Evolutionary conservation across 2,888 invertebrate genomes (phyloP).

Genomic region (Platycheirus rosarum): DNA sequence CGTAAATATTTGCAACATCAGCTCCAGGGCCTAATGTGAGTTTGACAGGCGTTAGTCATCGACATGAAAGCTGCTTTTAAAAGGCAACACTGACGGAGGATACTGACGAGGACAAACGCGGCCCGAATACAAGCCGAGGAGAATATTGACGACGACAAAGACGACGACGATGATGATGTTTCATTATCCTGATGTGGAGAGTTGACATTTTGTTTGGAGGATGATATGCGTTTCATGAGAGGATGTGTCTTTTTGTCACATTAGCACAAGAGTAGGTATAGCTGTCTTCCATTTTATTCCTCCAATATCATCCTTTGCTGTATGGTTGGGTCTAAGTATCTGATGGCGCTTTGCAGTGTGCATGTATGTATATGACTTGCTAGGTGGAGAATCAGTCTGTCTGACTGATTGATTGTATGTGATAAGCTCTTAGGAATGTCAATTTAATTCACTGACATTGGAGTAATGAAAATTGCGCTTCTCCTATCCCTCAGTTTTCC

Average conservation of each 20-base stretch:
- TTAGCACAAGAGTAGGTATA: slow-evolving; percentile 36
- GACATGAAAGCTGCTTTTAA: slow-evolving; percentile 34
- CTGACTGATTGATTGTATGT: slow-evolving; percentile 74
- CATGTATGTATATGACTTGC: slow-evolving; percentile 12
- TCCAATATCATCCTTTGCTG: not conserved
- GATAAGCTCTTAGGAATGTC: slow-evolving; percentile 74
- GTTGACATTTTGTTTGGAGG: slow-evolving; percentile 46
- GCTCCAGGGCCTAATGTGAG: slow-evolving; percentile 51
- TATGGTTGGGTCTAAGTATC: not conserved
- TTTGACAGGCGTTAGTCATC: slow-evolving; percentile 49
- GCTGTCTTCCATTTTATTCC: not conserved
- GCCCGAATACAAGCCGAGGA: not conserved
- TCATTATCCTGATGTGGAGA: slow-evolving; percentile 61
- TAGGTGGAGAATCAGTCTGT: slow-evolving; percentile 62
- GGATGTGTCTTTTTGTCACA: slow-evolving; percentile 70
- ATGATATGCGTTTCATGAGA: slow-evolving; percentile 52
- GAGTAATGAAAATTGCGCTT: slow-evolving; percentile 72
- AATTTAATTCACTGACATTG: slow-evolving; percentile 74
- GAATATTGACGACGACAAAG: slow-evolving; percentile 15
- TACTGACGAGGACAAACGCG: slow-evolving; percentile 24
- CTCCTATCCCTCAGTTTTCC: slow-evolving; percentile 16
- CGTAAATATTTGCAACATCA: slow-evolving; percentile 62
- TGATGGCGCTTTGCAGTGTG: not conserved
- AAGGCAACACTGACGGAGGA: slow-evolving; percentile 26
- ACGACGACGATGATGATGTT: slow-evolving; percentile 67